Evolutionary conservation across 53 echinoderm and acorn worm genomes (phyloP).

Genomic region (Hippasteria phrygiana): DNA sequence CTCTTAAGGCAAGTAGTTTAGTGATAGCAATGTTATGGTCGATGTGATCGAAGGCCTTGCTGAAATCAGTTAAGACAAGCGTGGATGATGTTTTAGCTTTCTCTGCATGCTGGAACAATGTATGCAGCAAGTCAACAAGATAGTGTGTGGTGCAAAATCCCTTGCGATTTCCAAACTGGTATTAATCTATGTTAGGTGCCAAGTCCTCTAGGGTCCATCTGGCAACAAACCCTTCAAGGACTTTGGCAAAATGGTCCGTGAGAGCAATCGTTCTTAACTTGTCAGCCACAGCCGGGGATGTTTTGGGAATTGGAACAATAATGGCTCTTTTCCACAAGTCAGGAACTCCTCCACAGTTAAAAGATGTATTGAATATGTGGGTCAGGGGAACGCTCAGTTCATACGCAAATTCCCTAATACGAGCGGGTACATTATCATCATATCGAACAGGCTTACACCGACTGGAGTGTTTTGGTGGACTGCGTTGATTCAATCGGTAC

Average conservation of each 20-base stretch:
- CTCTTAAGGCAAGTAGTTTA: neutral
- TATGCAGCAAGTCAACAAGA: neutral
- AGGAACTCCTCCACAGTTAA: neutral
- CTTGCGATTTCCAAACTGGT: constrained; percentile 9
- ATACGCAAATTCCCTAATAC: constrained; percentile 25
- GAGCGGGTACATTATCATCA: constrained; percentile 31
- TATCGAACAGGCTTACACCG: no score
- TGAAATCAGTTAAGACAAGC: neutral
- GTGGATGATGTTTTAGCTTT: no score
- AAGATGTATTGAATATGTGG: no score
- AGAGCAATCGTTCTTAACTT: constrained; percentile 24
- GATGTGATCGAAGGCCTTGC: no score
- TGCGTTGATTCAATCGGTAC: no score
- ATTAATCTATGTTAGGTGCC: neutral
- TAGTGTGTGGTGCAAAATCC: constrained; percentile 16
- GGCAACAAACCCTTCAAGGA: no score
- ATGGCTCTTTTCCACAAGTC: neutral
- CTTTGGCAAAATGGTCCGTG: no score
- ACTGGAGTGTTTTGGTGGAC: no score
- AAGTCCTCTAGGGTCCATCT: neutral
- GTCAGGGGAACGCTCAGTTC: no score
- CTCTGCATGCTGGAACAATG: neutral
- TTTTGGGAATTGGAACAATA: no score
- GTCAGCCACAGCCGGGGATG: neutral
- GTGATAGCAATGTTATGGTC: no score